These are phyloP conservation scores for Rhinoderma darwinii DNA, from an alignment of 2,113 vertebrate genomes.

Conservation along the genomic window DNA sequence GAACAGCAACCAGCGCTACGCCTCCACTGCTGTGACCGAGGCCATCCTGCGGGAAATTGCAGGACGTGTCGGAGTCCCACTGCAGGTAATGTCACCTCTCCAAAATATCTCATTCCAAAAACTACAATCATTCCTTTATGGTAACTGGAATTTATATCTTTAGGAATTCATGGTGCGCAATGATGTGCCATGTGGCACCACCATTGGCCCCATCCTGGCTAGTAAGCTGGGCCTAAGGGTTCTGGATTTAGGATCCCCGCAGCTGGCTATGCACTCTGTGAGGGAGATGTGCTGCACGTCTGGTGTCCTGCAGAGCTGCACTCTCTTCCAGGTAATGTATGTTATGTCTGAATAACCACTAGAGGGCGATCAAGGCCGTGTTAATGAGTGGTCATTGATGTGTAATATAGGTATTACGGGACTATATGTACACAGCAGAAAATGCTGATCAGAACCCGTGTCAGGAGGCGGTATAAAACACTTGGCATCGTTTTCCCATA, in stretches of 20 bases:
- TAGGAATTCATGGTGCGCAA: slow-evolving; percentile 97
- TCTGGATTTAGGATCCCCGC: slow-evolving; percentile 88
- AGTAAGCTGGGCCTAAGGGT: slow-evolving; percentile 88
- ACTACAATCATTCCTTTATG: background rate
- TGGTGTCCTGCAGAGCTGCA: slow-evolving; percentile 87
- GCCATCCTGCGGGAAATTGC: slow-evolving; percentile 87
- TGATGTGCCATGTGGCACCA: slow-evolving; percentile 88
- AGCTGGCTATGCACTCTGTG: slow-evolving; percentile 98
- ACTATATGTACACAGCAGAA: too few relatives aligned
- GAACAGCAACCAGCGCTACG: slow-evolving; percentile 96
- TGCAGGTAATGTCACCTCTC: slow-evolving; percentile 80
- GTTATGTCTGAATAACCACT: background rate
- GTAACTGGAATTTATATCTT: background rate
- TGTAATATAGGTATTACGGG: background rate
- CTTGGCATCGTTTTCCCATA: background rate
- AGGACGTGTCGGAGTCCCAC: slow-evolving; percentile 76
- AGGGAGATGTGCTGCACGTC: slow-evolving; percentile 96
- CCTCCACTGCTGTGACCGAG: slow-evolving; percentile 90
- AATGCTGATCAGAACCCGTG: background rate
- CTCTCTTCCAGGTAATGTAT: slow-evolving; percentile 89
- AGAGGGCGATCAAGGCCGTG: background rate
- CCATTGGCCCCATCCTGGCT: slow-evolving; percentile 93
- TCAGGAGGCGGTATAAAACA: background rate
- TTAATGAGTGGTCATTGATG: background rate
- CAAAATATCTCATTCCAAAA: background rate